phyloP scores from a whole-genome alignment of 2,113 vertebrate genomes.

The Balaeniceps rex region DNA sequence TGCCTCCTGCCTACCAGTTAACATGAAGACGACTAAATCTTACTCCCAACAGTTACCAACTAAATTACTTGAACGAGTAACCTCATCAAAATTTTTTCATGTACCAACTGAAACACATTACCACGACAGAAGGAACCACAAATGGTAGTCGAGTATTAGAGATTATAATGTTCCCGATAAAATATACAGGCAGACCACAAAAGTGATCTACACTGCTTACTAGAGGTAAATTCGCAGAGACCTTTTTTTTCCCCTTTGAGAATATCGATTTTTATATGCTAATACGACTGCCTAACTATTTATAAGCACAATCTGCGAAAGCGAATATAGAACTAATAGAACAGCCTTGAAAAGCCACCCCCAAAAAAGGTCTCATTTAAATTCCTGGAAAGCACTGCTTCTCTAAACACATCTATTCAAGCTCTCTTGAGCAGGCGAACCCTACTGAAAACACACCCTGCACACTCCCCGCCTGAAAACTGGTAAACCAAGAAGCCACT shows the following conservation, averaged over 20 bases:
- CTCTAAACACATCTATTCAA: constrained; percentile 42
- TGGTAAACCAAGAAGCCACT: not conserved
- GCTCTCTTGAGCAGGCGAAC: not conserved
- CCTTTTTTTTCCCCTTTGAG: not conserved
- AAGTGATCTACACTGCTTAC: not conserved
- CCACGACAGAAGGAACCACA: not conserved
- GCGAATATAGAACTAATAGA: constrained; percentile 20
- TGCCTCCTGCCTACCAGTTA: not conserved
- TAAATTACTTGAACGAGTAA: not conserved
- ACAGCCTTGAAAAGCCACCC: constrained; percentile 36
- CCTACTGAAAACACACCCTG: not conserved
- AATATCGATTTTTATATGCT: not conserved
- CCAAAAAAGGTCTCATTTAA: constrained; percentile 61
- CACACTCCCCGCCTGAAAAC: not conserved
- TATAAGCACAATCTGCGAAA: constrained; percentile 37
- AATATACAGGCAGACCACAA: not conserved
- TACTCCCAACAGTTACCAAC: not conserved
- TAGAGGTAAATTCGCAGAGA: not conserved
- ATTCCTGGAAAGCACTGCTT: constrained; percentile 75
- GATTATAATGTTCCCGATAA: not conserved
- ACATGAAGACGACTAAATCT: not conserved
- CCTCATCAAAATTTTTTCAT: not conserved
- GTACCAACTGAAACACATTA: not conserved
- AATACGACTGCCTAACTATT: not conserved
- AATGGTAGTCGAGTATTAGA: not conserved